Evolutionary conservation across 2,113 vertebrate genomes (phyloP).

Genomic region (Nestor notabilis): DNA sequence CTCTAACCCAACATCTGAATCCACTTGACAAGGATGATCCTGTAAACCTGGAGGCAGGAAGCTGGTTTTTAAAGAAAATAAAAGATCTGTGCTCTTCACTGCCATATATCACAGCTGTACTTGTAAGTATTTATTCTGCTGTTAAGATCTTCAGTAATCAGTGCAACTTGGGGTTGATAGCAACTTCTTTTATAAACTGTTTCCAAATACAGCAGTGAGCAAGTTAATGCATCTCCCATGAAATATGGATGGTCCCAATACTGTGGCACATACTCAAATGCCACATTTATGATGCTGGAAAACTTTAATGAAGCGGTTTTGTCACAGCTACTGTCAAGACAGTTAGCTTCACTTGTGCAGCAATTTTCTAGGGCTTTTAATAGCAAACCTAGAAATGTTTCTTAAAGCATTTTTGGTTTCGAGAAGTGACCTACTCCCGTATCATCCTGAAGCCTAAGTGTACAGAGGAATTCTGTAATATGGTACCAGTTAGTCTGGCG

Average conservation of each 20-base stretch:
- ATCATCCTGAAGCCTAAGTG: not conserved
- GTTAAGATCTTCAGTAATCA: not conserved
- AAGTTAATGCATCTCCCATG: accelerated
- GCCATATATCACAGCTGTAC: not conserved
- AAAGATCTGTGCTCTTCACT: not conserved
- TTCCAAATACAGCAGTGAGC: not conserved
- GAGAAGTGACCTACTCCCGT: accelerated
- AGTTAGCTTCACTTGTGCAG: not conserved
- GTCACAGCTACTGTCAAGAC: not conserved
- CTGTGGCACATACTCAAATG: accelerated
- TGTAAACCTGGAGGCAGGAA: not conserved
- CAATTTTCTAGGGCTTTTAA: not conserved
- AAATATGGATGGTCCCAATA: accelerated
- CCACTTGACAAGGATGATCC: accelerated
- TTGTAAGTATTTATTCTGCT: not conserved
- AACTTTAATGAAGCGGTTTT: not conserved
- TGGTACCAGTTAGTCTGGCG: no score
- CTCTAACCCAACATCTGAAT: not conserved
- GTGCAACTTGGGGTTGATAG: accelerated
- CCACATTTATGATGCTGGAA: accelerated
- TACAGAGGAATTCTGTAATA: not conserved
- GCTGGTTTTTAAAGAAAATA: not conserved
- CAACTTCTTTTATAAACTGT: not conserved
- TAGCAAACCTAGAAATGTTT: not conserved
- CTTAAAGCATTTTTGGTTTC: not conserved